Base-by-base conservation (phyloP, 2,797 vertebrate species). In the Ptychobarbus kaznakovi region DNA sequence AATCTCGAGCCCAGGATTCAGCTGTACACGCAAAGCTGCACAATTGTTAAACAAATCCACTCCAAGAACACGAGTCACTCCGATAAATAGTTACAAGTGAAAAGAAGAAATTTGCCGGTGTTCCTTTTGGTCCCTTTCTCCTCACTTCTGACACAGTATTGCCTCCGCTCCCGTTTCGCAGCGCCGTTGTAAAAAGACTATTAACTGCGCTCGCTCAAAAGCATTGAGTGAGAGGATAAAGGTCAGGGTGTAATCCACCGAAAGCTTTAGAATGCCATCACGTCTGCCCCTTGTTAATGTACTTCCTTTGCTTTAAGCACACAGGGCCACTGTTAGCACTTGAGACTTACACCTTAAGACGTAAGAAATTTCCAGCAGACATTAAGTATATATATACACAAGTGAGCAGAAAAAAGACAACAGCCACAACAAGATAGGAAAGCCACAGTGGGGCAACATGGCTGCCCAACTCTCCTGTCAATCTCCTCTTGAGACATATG, bases 361-460 rank as follows among this genome's bases (percentile, higher is more conserved):
- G 56, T 80, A 78, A 80, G 32, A 75, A 79, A 84, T 83, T 77
- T 85, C 82, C 78, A 74, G 89, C 84, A 70, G 84, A 87, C 22
- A 20, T 69, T 74, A 84, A 81, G 74, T 84, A 76, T 88, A 90
- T 90, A 73, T 87, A 90, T 90, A 73, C 86, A 90, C 86, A 87
- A 83, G 74, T 56, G 22, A 84, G 80, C 75, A 73, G 84, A 86
- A 65, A 80, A 85, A 69, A 66, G 56, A 83, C 66, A 69, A 82
- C 80, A 82, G 80, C 35, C 61, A 84, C 66, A 65, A 80, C 44
- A 80, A 53, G 53, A 86, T 61, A 88, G 69, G 49, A 69, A 72
- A 87, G 79, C 79, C 79, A 70, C 38, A 32, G 42, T 22, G 25
- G 51, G 74, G 51, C 51, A 76, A 76, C 32, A 3, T 66, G 65